Conservation (phyloP, 2,113 vertebrate species). For the Loxodonta africana region DNA sequence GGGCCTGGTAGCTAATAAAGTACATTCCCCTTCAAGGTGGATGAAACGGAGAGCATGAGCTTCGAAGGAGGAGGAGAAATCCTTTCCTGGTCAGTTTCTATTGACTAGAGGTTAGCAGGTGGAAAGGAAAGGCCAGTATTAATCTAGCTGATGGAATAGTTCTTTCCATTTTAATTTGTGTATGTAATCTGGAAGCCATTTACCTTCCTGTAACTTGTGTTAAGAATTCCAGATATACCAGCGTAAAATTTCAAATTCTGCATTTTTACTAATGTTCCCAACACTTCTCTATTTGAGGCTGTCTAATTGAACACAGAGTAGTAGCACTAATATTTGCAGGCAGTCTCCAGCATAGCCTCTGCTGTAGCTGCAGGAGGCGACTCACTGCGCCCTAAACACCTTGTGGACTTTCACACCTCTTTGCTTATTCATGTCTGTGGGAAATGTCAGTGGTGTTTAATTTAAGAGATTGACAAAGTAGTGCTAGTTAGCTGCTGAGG, state of each 20-base stretch:
- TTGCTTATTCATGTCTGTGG: not conserved
- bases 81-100: not conserved
- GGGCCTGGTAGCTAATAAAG: constrained; percentile 23
- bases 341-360: not conserved
- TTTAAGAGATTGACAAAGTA: not conserved
- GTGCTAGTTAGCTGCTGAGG: constrained; percentile 1
- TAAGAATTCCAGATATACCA: constrained; percentile 37
- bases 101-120: not conserved
- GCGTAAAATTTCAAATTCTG: not conserved
- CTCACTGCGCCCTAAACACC: not conserved
- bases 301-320: not conserved
- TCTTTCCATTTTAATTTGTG: constrained; percentile 40
- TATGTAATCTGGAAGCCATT: constrained; percentile 6
- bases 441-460: not conserved
- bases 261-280: not conserved
- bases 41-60: not conserved
- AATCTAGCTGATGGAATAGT: constrained; percentile 16
- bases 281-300: not conserved
- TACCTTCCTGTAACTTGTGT: constrained; percentile 35
- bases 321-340: not conserved
- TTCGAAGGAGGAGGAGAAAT: not conserved
- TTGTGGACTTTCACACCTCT: not conserved
- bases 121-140: not conserved
- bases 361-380: not conserved
- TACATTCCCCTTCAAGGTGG: not conserved